Conservation (phyloP, 2,888 invertebrate genomes). For the Chydorus sphaericus region DNA sequence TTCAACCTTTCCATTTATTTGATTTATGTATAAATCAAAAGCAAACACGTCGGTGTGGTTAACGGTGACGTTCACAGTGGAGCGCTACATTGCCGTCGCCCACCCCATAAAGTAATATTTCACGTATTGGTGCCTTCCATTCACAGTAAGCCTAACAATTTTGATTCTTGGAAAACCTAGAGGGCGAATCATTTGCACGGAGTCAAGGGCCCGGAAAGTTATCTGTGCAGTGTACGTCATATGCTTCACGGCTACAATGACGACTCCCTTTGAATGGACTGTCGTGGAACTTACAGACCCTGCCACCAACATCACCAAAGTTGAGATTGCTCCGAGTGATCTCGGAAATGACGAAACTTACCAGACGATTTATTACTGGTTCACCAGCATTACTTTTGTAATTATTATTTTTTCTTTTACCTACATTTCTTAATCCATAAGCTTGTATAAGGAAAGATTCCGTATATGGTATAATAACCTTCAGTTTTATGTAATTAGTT, state of each 20-base stretch:
- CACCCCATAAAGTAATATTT: too few species aligned
- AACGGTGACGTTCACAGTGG: conserved; percentile 57
- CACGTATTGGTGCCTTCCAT: too few species aligned
- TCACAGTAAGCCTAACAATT: too few species aligned
- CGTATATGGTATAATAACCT: too few species aligned
- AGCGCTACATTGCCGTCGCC: conserved; percentile 58
- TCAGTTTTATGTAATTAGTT: too few species aligned
- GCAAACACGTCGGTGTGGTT: conserved; percentile 56
- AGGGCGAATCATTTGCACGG: conserved; percentile 48
- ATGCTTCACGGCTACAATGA: conserved; percentile 44
- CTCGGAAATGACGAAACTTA: conserved; percentile 39
- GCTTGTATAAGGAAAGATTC: background rate
- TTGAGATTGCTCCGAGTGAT: conserved; percentile 21
- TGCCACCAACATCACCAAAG: conserved; percentile 9
- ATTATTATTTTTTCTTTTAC: too few species aligned
- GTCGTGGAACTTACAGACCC: conserved; percentile 23
- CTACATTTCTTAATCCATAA: background rate
- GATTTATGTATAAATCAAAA: conserved; percentile 18
- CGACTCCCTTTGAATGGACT: conserved; percentile 52
- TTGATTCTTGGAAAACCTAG: too few species aligned
- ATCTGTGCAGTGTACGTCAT: conserved; percentile 42
- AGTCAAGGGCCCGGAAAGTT: conserved; percentile 48
- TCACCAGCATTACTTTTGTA: conserved; percentile 41
- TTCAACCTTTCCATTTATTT: background rate
- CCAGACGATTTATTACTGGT: conserved; percentile 46